A percentile compares a stretch with the other conserved stretches of the same genome.
Evolutionary conservation across 1,140 invertebrate species (phyloP).

Genomic region (Pygmarrhopalites habei): DNA sequence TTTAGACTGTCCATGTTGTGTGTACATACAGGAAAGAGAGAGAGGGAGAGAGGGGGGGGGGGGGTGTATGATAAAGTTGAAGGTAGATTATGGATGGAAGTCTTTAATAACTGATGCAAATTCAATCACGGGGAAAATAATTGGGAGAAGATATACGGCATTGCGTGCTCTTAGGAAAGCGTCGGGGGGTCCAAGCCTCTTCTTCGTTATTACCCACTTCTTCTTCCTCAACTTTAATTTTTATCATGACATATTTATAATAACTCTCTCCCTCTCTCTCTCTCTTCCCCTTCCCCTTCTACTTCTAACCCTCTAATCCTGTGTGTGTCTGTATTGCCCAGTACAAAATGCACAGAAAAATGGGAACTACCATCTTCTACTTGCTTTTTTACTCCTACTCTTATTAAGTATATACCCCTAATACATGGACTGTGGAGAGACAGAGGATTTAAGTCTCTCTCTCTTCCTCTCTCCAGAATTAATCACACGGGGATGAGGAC

Average conservation of each 20-base stretch:
- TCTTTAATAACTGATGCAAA: conserved; percentile 11
- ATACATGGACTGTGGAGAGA: too few relatives aligned
- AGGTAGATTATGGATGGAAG: conserved; percentile 9
- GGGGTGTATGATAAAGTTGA: background rate
- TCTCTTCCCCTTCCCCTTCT: too few relatives aligned
- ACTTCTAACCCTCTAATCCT: background rate
- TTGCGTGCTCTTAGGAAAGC: conserved; percentile 13
- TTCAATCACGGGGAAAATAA: conserved; percentile 17
- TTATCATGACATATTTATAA: conserved; percentile 17
- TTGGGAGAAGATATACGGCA: conserved; percentile 17
- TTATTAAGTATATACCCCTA: too few relatives aligned
- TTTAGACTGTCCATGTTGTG: too few relatives aligned
- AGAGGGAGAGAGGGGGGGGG: background rate
- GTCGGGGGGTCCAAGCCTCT: conserved; percentile 2
- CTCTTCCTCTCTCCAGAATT: too few relatives aligned
- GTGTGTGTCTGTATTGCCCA: background rate
- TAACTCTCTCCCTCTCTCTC: conserved; percentile 12
- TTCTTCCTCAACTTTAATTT: conserved; percentile 15
- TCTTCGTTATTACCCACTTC: conserved; percentile 12
- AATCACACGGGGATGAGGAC: too few relatives aligned
- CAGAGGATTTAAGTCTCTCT: too few relatives aligned
- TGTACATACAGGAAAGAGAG: too few relatives aligned
- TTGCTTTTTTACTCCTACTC: too few relatives aligned
- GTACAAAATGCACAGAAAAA: background rate
- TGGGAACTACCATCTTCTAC: too few relatives aligned